phyloP scores from a whole-genome alignment of 2,888 invertebrate species.

The Alcis repandata region DNA sequence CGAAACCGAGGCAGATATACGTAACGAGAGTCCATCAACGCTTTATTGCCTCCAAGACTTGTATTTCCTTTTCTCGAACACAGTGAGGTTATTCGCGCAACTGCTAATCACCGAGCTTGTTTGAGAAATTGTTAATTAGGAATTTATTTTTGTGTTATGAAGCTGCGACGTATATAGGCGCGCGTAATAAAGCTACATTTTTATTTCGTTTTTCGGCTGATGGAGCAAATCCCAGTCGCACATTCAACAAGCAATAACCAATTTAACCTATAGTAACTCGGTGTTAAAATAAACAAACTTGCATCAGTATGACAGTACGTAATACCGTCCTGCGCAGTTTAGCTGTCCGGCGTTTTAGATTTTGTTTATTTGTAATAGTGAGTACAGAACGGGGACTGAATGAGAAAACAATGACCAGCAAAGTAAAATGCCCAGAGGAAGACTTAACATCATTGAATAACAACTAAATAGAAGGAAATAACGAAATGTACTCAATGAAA shows the following conservation, averaged over 20 bases:
- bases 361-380: neutral
- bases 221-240: constrained; percentile 7
- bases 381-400: neutral
- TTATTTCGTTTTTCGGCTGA: constrained; percentile 7
- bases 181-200: neutral
- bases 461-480: neutral
- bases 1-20: no score
- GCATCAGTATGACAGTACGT: constrained; percentile 16
- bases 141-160: neutral
- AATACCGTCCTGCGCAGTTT: constrained; percentile 10
- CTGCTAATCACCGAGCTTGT: no score
- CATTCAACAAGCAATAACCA: constrained; percentile 27
- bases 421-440: no score
- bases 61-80: no score
- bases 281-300: constrained; percentile 25
- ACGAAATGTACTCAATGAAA: neutral
- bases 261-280: neutral
- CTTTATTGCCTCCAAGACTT: no score
- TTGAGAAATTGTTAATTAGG: no score
- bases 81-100: no score
- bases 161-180: neutral
- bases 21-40: no score
- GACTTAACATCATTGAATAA: no score
- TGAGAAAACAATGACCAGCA: no score
- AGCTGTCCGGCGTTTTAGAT: neutral